These are phyloP conservation scores for Myotis planiceps DNA, from an alignment of 2,797 vertebrate genomes.

Conservation along the genomic window DNA sequence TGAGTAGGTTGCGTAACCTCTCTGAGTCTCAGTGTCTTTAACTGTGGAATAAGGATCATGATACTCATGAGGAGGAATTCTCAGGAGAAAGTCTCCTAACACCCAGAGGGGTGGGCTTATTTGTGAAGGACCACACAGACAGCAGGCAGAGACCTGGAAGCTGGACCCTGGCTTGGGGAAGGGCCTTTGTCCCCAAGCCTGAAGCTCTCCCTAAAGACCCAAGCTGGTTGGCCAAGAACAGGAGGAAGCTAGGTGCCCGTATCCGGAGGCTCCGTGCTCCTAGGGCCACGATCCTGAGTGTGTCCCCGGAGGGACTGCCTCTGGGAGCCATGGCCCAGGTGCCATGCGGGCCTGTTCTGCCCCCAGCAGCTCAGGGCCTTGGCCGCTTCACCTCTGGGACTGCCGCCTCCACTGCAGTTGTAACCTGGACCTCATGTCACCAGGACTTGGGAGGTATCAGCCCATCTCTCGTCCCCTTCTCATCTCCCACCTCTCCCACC, in stretches of 20 bases:
- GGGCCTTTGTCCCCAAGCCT: fast-evolving
- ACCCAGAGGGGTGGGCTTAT: background rate
- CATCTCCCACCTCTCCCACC: background rate
- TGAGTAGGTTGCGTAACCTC: background rate
- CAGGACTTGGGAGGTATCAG: background rate
- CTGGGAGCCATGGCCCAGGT: background rate
- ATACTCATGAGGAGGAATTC: background rate
- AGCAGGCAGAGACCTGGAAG: background rate
- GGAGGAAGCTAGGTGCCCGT: background rate
- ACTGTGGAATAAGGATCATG: background rate
- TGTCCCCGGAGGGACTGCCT: background rate
- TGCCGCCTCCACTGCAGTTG: background rate
- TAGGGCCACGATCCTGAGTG: background rate
- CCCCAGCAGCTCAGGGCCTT: background rate
- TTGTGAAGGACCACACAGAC: background rate
- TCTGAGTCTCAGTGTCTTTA: background rate
- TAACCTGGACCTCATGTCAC: background rate
- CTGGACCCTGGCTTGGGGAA: fast-evolving
- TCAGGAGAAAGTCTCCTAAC: background rate
- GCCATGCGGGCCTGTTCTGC: background rate
- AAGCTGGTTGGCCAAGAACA: background rate
- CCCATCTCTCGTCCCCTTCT: background rate
- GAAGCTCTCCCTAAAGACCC: background rate
- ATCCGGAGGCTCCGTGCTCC: background rate
- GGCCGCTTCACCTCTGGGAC: background rate